Evolutionary conservation across 1,140 invertebrate genomes (phyloP), one percentile per base, ranked within the genome.

Genomic region (Mercenaria mercenaria): DNA sequence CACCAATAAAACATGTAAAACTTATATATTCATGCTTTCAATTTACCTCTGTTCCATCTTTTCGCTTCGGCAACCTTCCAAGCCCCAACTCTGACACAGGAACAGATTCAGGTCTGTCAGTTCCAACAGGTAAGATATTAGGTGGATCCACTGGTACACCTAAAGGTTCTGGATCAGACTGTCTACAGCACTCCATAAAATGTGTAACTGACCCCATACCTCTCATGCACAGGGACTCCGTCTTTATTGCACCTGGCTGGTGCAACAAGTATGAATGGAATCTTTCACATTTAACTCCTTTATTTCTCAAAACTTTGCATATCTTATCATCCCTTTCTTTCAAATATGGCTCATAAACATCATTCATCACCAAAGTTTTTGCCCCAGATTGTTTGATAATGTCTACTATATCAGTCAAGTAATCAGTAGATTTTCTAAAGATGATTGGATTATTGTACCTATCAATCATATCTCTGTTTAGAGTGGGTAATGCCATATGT

Each of bases 321-420:
- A 91, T 80, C 23, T 85, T 90, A 34, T 91, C 86, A 89, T 91
- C 91, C 67, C 91, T 90, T 11, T 76, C 29, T 52, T 90, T 91
- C n/a, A 91, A 61, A 76, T 80, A 91, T n/a, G 91, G 91, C 74
- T 91, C 91, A 90, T 91, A 91, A n/a, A 91, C 61, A 77, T 91
- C 81, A 90, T 91, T 90, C 10, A 91, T 81, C 8, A 90, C 59
- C 13, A 91, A 41, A 32, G 88, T 61, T 80, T 69, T 85, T 13
- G 85, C 88, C 83, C 81, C 89, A 39, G 91, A 84, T 41, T 76
- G 39, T 74, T 72, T 43, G 1, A 88, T 18, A 20, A 91, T 72
- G 29, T 80, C 34, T n/a, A 83, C 50, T 0, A 91, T 41, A 67
- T 88, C 89, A 11, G 56, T 50, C 0, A 59, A 29, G 67, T 59